Evolutionary conservation across 2,113 vertebrate species (phyloP), one percentile per base, ranked within the genome.

Genomic region (Pseudopodoces humilis): DNA sequence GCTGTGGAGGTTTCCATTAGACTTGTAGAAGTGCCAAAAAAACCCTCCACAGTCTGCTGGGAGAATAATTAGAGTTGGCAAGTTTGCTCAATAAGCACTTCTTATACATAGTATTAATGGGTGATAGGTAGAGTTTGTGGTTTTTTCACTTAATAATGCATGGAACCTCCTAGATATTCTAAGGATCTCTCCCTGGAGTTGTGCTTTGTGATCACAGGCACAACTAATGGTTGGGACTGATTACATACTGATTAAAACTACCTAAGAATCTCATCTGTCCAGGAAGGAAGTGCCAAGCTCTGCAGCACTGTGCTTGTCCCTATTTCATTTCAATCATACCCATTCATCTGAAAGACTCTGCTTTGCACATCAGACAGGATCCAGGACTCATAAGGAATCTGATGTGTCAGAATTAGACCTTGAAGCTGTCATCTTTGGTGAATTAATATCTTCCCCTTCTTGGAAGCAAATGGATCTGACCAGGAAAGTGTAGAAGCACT

Each of bases 121-220:
- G 67, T 56, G 55, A 79, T 41, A 83, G 71, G 86, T 75, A 90
- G 55, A 70, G 60, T 41, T 93, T 91, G 92, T 9, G 59, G 15
- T 25, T 85, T 81, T 94, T 86, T 47, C 88, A 63, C 47, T 95
- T 86, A 97, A 93, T 90, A 95, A 94, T 93, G 64, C 63, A 81
- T 86, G 79, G 94, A 74, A 90, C 68, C 59, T 88, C 71, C 52
- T 78, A 47, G 90, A 55, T 85, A 67, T 52, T 69, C 68, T 52
- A 47, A 90, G 71, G 55, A 88, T 74, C 59, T 86, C 71, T 91
- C 91, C 78, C 71, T 83, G 83, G 82, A 90, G 33, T 23, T 65
- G 43, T 85, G 55, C 65, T 91, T 53, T 91, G 68, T 86, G 92
- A 94, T 96, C 94, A 97, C 64, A 94, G 68, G 68, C 76, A 92